A percentile compares a stretch with the other conserved stretches of the same genome.
These are phyloP conservation scores for Vidua chalybeata DNA, from an alignment of 2,113 vertebrate genomes.

Conservation along the genomic window DNA sequence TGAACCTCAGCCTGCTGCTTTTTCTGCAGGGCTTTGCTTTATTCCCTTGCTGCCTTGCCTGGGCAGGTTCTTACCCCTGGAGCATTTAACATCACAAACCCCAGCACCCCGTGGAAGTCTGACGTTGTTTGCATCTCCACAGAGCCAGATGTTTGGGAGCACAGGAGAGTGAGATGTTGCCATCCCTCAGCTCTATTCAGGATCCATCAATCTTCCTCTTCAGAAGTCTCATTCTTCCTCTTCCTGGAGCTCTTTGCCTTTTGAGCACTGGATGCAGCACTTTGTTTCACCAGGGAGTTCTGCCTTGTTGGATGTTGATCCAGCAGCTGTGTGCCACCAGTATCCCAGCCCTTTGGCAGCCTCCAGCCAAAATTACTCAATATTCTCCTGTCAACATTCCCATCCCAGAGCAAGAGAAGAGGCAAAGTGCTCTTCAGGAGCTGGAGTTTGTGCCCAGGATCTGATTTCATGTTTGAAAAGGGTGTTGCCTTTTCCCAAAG, in stretches of 20 bases:
- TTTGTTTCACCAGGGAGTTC: not conserved
- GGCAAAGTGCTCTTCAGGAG: not conserved
- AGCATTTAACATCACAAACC: constrained; percentile 31
- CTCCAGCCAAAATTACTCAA: not conserved
- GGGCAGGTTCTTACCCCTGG: not conserved
- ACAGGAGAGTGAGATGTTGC: not conserved
- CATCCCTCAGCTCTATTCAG: constrained; percentile 17
- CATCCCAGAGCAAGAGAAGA: not conserved
- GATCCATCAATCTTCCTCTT: constrained; percentile 47
- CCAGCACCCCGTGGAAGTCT: not conserved
- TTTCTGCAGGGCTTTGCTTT: not conserved
- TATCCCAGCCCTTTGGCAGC: not conserved
- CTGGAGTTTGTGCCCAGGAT: not conserved
- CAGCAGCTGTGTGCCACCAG: not conserved
- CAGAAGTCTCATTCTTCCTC: constrained; percentile 32
- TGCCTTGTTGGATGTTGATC: not conserved
- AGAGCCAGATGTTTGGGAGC: constrained; percentile 47
- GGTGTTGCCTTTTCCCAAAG: not conserved
- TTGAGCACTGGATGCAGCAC: constrained; percentile 13
- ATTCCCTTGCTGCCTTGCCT: not conserved
- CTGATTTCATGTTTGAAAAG: not conserved
- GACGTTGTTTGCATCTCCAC: not conserved
- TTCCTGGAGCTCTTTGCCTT: constrained; percentile 42
- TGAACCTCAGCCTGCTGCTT: not conserved
- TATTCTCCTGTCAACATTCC: not conserved